These are phyloP conservation scores for Lepidocyrtoides sp. DNA, from an alignment of 2,888 invertebrate species.

Conservation along the genomic window DNA sequence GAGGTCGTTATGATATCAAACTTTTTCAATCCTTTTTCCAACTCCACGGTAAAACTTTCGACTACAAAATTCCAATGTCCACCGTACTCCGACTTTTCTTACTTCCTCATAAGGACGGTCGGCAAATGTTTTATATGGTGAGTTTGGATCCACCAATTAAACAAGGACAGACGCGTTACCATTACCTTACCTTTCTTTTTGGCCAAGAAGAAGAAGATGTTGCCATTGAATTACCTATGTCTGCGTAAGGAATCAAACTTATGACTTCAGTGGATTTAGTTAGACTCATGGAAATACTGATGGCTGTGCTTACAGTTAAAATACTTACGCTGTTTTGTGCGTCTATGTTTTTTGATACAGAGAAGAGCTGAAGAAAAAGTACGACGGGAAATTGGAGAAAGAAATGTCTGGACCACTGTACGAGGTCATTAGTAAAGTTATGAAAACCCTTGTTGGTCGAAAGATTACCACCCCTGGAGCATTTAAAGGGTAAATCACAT, in stretches of 20 bases:
- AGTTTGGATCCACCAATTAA: constrained; percentile 99
- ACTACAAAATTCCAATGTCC: constrained; percentile 99
- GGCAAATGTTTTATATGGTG: constrained; percentile 99
- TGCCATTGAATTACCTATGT: constrained; percentile 95
- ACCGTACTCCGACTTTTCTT: constrained; percentile 98
- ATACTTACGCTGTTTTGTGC: too few relatives aligned
- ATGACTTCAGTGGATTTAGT: too few relatives aligned
- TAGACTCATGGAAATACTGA: too few relatives aligned
- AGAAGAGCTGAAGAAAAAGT: constrained; percentile 96
- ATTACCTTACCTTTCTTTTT: constrained; percentile 97
- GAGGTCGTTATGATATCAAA: constrained; percentile 98
- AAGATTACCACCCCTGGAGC: constrained; percentile 98
- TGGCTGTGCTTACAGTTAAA: too few relatives aligned
- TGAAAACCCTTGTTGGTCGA: constrained; percentile 97
- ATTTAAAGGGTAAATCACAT: constrained; percentile 96
- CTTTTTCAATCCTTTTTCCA: constrained; percentile 97
- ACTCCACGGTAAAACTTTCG: constrained; percentile 99
- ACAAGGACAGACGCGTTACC: constrained; percentile 99
- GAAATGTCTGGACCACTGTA: constrained; percentile 97
- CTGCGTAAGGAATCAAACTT: constrained; percentile 90
- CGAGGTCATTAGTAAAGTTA: constrained; percentile 98
- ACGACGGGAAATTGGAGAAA: constrained; percentile 96
- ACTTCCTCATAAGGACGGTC: constrained; percentile 98
- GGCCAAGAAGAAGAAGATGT: constrained; percentile 96
- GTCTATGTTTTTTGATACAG: constrained; percentile 88